Conservation (phyloP, 2,888 invertebrate genomes). For the Seira ritae region DNA sequence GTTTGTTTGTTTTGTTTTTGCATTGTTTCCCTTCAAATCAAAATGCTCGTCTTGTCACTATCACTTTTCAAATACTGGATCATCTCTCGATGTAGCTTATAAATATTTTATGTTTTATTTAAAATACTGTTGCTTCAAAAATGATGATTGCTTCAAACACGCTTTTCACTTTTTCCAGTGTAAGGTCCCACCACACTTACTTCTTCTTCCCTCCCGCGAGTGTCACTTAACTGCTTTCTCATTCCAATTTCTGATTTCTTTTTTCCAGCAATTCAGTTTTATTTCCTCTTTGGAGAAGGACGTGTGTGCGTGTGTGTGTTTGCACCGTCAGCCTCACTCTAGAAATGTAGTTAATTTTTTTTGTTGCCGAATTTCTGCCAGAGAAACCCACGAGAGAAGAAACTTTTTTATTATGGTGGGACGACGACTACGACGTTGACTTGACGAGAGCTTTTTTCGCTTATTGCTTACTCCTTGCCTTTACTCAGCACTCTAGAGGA, state of each 20-base stretch:
- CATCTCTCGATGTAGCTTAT: background rate
- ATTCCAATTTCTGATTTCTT: background rate
- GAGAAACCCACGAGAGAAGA: constrained; percentile 15
- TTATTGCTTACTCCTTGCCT: constrained; percentile 32
- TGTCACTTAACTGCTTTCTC: background rate
- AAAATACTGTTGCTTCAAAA: constrained; percentile 7
- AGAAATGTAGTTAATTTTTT: constrained; percentile 9
- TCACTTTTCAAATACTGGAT: background rate
- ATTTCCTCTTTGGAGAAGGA: background rate
- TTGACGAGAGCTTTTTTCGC: constrained; percentile 35
- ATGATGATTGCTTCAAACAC: background rate
- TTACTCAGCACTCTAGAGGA: constrained; percentile 39
- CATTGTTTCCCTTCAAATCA: background rate
- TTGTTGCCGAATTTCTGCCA: constrained; percentile 19
- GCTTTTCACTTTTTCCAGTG: background rate
- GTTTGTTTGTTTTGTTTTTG: background rate
- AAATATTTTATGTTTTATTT: background rate
- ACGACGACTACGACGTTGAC: too few species aligned
- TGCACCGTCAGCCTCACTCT: constrained; percentile 9
- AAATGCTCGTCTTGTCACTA: background rate
- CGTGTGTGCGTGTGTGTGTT: constrained; percentile 16
- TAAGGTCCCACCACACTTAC: background rate
- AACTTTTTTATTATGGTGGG: background rate
- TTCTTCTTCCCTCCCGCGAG: background rate
- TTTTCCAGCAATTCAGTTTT: background rate